Conservation (phyloP, 2,113 vertebrate genomes). For the Toxotes chatareus region DNA sequence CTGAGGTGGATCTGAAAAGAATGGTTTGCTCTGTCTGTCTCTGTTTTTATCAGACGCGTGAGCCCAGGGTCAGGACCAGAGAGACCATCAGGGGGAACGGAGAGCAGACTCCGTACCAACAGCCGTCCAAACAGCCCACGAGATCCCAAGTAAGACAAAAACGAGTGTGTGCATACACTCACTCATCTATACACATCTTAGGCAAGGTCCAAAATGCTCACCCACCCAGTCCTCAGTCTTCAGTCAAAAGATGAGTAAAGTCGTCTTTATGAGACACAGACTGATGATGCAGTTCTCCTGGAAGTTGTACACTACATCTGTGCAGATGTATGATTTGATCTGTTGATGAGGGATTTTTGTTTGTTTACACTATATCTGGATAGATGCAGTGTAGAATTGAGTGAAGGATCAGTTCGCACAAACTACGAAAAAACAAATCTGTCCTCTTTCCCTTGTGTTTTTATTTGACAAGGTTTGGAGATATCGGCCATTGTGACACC, state of each 20-base stretch:
- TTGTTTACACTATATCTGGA: not conserved
- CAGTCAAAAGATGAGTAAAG: not conserved
- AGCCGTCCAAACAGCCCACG: slow-evolving; percentile 84
- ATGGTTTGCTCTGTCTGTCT: not conserved
- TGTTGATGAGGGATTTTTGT: no score
- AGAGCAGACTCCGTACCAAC: slow-evolving; percentile 76
- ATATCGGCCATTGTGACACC: not conserved
- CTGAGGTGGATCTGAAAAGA: not conserved
- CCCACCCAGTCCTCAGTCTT: not conserved
- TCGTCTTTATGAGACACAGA: not conserved
- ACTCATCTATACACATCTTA: not conserved
- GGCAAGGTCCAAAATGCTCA: no score
- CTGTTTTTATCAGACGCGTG: slow-evolving; percentile 66
- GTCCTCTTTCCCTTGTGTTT: not conserved
- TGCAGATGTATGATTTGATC: no score
- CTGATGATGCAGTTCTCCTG: no score
- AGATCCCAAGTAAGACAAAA: slow-evolving; percentile 79
- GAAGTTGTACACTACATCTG: not conserved
- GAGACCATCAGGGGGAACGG: slow-evolving; percentile 73
- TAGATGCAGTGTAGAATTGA: not conserved
- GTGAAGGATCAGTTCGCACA: not conserved
- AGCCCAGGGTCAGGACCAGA: slow-evolving; percentile 82
- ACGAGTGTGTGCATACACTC: not conserved
- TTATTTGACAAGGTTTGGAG: not conserved
- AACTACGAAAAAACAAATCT: not conserved